A percentile compares a stretch with the other conserved stretches of the same genome.
These are phyloP conservation scores for Lutjanus erythropterus DNA, from an alignment of 2,113 vertebrate genomes.

Conservation along the genomic window DNA sequence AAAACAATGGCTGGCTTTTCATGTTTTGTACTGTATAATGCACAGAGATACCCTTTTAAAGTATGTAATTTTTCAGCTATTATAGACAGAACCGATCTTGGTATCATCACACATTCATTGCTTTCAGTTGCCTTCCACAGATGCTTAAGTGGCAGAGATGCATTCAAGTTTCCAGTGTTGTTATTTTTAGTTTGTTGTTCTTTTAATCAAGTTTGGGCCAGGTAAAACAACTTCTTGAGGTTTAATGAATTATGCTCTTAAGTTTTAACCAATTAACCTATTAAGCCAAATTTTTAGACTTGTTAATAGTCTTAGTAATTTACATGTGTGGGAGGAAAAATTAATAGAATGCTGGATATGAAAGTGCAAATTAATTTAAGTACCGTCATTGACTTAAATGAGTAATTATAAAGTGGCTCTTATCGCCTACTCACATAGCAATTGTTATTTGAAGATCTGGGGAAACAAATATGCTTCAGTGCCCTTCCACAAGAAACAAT, in stretches of 20 bases:
- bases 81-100: background rate
- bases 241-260: background rate
- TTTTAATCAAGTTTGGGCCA: background rate
- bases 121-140: background rate
- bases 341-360: constrained; percentile 1
- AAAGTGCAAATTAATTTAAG: constrained; percentile 33
- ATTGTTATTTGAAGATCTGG: background rate
- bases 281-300: background rate
- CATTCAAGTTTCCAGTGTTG: background rate
- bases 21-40: background rate
- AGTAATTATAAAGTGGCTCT: constrained; percentile 25
- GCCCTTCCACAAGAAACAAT: background rate
- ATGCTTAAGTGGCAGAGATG: background rate
- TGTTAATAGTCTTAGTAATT: background rate
- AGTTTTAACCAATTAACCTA: background rate
- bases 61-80: background rate
- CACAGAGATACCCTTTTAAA: background rate
- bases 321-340: constrained; percentile 6
- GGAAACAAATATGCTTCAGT: background rate
- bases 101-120: background rate
- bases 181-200: background rate
- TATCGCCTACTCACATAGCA: constrained; percentile 25
- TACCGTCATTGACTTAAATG: constrained; percentile 28
- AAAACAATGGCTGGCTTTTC: constrained; percentile 1
- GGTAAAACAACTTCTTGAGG: background rate